phyloP scores from a whole-genome alignment of 1,140 invertebrate genomes.

The Propsilocerus akamusi region DNA sequence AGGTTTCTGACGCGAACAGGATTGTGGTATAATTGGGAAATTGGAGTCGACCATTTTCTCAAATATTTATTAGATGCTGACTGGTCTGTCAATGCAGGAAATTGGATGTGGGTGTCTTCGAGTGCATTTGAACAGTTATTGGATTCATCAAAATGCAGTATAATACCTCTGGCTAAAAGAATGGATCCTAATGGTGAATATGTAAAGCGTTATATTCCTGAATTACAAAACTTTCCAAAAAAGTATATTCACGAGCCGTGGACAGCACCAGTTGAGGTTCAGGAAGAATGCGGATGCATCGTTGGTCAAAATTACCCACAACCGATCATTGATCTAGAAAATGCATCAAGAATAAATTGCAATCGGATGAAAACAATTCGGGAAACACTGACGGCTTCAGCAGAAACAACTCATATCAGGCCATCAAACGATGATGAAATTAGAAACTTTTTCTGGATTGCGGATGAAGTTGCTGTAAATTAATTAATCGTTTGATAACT shows the following conservation, averaged over 20 bases:
- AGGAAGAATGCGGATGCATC: slow-evolving; percentile 42
- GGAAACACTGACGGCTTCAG: slow-evolving; percentile 22
- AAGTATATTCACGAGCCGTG: slow-evolving; percentile 59
- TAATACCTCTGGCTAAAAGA: slow-evolving; percentile 44
- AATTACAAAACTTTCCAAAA: slow-evolving; percentile 38
- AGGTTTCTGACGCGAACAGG: slow-evolving; percentile 50
- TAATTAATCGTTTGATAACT: too few species aligned
- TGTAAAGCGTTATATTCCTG: slow-evolving; percentile 50
- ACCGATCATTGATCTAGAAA: slow-evolving; percentile 41
- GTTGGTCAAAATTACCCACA: slow-evolving; percentile 52
- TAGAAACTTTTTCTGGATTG: slow-evolving; percentile 39
- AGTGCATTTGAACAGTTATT: slow-evolving; percentile 47
- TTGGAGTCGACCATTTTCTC: slow-evolving; percentile 40
- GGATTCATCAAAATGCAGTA: slow-evolving; percentile 42
- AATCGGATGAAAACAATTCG: slow-evolving; percentile 28
- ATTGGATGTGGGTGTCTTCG: slow-evolving; percentile 66
- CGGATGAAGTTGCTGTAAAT: slow-evolving; percentile 16
- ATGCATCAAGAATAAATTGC: slow-evolving; percentile 34
- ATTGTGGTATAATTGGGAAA: slow-evolving; percentile 53
- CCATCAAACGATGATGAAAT: slow-evolving; percentile 40
- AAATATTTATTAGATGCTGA: slow-evolving; percentile 51
- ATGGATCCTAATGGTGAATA: slow-evolving; percentile 50
- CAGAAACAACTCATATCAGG: slow-evolving; percentile 37
- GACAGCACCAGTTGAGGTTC: slow-evolving; percentile 47
- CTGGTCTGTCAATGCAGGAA: slow-evolving; percentile 55